These are phyloP conservation scores for Rotaria macrura DNA, from an alignment of 2,888 invertebrate species.

Conservation along the genomic window DNA sequence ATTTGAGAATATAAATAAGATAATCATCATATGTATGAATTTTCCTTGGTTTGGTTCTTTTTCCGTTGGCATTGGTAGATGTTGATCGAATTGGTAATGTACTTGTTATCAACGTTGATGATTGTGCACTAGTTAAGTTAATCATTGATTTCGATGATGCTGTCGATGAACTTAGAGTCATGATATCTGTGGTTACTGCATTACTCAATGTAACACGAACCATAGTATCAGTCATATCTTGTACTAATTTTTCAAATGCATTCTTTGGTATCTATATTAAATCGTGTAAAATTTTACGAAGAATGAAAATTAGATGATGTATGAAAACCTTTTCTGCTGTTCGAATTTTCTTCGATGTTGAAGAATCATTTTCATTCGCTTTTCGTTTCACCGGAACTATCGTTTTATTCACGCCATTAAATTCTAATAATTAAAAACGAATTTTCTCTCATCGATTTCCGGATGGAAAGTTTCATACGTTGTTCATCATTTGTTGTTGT, in stretches of 20 bases:
- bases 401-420: neutral
- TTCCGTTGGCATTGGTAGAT: neutral
- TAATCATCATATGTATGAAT: neutral
- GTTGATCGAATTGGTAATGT: neutral
- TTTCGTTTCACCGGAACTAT: neutral
- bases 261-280: neutral
- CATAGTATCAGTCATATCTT: neutral
- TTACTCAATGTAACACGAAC: neutral
- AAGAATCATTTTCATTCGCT: neutral
- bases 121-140: neutral
- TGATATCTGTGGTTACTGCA: neutral
- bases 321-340: neutral
- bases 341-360: neutral
- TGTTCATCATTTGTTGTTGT: neutral
- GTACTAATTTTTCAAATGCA: neutral
- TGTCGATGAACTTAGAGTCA: neutral
- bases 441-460: neutral
- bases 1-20: conserved; percentile 6
- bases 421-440: neutral
- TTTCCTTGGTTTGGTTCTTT: neutral
- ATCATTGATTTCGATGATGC: neutral
- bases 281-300: neutral
- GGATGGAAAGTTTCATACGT: neutral
- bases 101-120: neutral
- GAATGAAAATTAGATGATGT: neutral